Evolutionary conservation across 2,797 vertebrate genomes (phyloP), one percentile per base, ranked within the genome.

Genomic region (Astyanax mexicanus): DNA sequence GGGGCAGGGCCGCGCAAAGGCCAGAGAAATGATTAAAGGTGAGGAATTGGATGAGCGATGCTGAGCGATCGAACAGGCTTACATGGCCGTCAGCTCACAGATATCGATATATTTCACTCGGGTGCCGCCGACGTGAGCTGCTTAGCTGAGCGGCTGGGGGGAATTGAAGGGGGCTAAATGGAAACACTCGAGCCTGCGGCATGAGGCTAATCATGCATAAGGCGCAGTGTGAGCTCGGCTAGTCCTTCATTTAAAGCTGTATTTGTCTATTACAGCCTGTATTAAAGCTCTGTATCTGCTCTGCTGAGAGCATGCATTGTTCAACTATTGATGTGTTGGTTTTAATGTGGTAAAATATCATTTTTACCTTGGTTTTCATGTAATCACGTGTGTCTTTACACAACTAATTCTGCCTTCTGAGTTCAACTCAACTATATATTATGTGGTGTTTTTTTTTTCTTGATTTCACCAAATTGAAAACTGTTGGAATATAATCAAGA

Each of bases 81-180:
- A 89, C 90, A 86, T 40, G 75, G 85, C 88, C 86, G 87, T 89
- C 86, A 86, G 86, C 81, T 77, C 81, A 78, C 76, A 89, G 84
- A 86, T 92, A 89, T 89, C 88, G 84, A 91, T 89, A 84, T 83
- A 86, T 91, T 88, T 90, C 83, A 89, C 83, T 84, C 77, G 71
- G 78, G 74, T 76, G 72, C 66, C 44, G 66, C 37, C 70, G 77
- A 89, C 60, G 80, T 83, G 83, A 87, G 80, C 74, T 66, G 82
- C 51, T 79, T 88, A 47, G 57, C 78, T 80, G n/a, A 69, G 25
- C 6, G 52, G 44, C 32, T 11, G 32, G 37, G 37, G 49, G 64
- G 2, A 23, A 19, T 47, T 66, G 38, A 69, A 78, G 65, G 8
- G 17, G 54, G 54, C 70, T 69, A 70, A 40, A 44, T 52, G 52